Evolutionary conservation across 2,113 vertebrate species (phyloP).

Genomic region (Pelusios castaneus): DNA sequence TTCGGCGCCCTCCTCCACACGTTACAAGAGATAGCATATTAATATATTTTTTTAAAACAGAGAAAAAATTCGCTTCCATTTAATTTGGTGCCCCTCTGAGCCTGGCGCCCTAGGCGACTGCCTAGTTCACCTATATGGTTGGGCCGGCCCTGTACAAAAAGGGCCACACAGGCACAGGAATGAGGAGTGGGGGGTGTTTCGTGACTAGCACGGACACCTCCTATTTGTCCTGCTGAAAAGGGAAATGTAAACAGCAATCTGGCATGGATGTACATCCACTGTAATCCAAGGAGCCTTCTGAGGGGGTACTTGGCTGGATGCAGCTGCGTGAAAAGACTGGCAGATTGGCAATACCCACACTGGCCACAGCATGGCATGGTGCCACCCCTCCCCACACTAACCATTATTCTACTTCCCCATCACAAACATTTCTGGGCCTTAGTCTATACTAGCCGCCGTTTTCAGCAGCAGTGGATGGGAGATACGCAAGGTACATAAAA

Average conservation of each 20-base stretch:
- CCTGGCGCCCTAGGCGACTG: too few relatives aligned
- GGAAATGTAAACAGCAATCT: neutral
- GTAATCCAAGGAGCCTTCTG: neutral
- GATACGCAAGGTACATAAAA: too few relatives aligned
- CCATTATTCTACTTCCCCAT: neutral
- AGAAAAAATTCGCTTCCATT: too few relatives aligned
- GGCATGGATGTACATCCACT: neutral
- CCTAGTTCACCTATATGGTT: too few relatives aligned
- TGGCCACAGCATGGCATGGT: neutral
- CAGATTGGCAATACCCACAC: neutral
- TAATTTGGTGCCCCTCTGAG: too few relatives aligned
- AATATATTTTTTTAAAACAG: too few relatives aligned
- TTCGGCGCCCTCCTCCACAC: too few relatives aligned
- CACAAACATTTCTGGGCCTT: neutral
- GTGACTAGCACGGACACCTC: rapidly evolving
- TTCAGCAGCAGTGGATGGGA: too few relatives aligned
- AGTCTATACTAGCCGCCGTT: too few relatives aligned
- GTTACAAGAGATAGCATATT: too few relatives aligned
- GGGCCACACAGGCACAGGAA: neutral
- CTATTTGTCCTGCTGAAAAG: neutral
- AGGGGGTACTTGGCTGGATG: neutral
- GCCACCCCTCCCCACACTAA: neutral
- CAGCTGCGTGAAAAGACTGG: neutral
- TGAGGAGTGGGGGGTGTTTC: rapidly evolving
- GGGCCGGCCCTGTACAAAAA: too few relatives aligned